Base-by-base conservation (phyloP, 2,113 vertebrate species). In the Chrysochloris asiatica region DNA sequence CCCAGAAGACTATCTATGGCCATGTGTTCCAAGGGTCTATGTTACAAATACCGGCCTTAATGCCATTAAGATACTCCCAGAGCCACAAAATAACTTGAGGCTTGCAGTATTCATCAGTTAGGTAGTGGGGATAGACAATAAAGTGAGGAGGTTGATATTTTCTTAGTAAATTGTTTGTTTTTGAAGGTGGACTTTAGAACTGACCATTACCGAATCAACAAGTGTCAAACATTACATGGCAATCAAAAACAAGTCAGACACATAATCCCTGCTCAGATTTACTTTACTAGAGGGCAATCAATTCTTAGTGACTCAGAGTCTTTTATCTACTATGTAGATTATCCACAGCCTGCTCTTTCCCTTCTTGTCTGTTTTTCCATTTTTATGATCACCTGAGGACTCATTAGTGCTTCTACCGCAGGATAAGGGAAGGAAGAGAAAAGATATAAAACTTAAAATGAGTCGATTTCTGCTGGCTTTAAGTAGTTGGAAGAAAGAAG, bases 381-480 rank as follows among this genome's bases (percentile, higher is more conserved):
- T 95, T 96, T 96, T 94, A 94, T 89, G 85, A 84, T 72, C 93
- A 95, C 87, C 93, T 73, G 82, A 97, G 95, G 95, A 95, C 93
- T 96, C 95, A 96, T 96, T 96, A 95, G 86, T 91, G 78, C 80
- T 90, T 80, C 89, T 75, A 91, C 73, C 89, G 95, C 50, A 93
- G 86, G 91, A 95, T 91, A 82, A 87, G 78, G 69, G 93, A 90
- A 96, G 83, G 92, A 94, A 95, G 41, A 56, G 69, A 93, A 96
- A 95, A 61, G 77, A 89, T 81, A 96, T 95, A 95, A 96, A 96
- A 95, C 90, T 91, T 90, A 67, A 92, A 96, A 79, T 75, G 61
- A 93, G 92, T 95, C 91, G 72, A 94, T 96, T n/a, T 94, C 93
- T 94, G 86, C 79, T 94, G 52, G 69, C 75, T 94, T 89, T 93